A percentile compares a stretch with the other conserved stretches of the same genome.
Evolutionary conservation across 1,140 invertebrate genomes (phyloP).

Genomic region (Lepidurus arcticus): DNA sequence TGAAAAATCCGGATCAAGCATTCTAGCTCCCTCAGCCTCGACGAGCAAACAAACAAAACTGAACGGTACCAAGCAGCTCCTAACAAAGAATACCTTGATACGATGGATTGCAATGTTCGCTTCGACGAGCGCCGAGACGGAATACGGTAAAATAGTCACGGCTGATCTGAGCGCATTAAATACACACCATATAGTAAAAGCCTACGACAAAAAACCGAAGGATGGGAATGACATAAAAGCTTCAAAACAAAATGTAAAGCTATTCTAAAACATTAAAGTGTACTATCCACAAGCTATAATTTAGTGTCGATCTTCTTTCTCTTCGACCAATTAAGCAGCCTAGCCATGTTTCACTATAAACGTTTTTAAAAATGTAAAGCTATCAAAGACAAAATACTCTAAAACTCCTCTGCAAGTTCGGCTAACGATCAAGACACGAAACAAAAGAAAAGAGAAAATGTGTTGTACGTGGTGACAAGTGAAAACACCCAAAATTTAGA

Average conservation of each 20-base stretch:
- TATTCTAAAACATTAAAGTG: no score
- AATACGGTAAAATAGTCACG: neutral
- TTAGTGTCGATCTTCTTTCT: no score
- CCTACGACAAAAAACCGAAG: conserved; percentile 23
- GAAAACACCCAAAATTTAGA: neutral
- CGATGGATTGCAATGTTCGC: conserved; percentile 30
- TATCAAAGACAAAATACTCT: neutral
- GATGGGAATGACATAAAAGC: neutral
- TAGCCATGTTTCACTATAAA: no score
- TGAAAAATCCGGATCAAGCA: no score
- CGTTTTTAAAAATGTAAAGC: no score
- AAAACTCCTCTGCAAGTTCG: neutral
- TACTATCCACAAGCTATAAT: no score
- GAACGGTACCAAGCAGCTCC: neutral
- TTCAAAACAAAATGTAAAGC: neutral
- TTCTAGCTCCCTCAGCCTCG: neutral
- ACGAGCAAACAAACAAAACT: neutral
- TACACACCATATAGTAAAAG: conserved; percentile 24
- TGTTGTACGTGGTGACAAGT: neutral
- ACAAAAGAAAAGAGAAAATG: neutral
- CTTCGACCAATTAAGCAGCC: no score
- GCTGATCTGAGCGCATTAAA: conserved; percentile 22
- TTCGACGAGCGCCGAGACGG: conserved; percentile 41
- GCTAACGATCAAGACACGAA: neutral
- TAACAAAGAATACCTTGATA: conserved; percentile 34